phyloP scores from a whole-genome alignment of 2,113 vertebrate genomes.

The Chaetodon auriga region DNA sequence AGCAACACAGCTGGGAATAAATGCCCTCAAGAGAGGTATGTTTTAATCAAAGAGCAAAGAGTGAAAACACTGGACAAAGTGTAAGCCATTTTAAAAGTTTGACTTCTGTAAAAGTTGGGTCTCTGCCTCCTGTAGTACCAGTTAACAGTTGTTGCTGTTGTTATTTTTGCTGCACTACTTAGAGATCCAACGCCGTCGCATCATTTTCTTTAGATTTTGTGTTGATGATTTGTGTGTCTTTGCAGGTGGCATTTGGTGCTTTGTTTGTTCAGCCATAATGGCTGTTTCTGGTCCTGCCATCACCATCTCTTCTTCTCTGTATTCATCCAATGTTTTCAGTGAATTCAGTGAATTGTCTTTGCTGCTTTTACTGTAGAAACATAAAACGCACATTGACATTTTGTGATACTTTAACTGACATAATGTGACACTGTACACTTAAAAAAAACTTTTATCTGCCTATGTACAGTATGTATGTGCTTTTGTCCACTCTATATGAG shows the following conservation, averaged over 20 bases:
- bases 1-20: conserved; percentile 80
- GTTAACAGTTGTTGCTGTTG: neutral
- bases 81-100: neutral
- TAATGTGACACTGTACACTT: neutral
- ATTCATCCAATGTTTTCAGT: too few species aligned
- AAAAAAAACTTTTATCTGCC: neutral
- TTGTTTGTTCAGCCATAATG: neutral
- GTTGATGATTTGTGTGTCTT: neutral
- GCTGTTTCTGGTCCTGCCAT: too few species aligned
- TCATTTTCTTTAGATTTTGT: neutral
- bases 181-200: neutral
- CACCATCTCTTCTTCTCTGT: neutral
- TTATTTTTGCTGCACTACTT: too few species aligned
- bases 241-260: neutral
- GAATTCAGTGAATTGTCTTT: neutral
- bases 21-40: conserved; percentile 56
- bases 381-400: neutral
- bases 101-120: neutral
- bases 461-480: neutral
- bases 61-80: conserved; percentile 3
- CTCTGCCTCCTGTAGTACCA: neutral
- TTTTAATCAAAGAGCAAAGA: conserved; percentile 68
- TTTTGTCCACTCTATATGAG: neutral
- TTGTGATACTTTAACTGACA: neutral
- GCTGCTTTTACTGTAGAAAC: neutral